Evolutionary conservation across 2,888 invertebrate genomes (phyloP).

Genomic region (Hanleya hanleyi): DNA sequence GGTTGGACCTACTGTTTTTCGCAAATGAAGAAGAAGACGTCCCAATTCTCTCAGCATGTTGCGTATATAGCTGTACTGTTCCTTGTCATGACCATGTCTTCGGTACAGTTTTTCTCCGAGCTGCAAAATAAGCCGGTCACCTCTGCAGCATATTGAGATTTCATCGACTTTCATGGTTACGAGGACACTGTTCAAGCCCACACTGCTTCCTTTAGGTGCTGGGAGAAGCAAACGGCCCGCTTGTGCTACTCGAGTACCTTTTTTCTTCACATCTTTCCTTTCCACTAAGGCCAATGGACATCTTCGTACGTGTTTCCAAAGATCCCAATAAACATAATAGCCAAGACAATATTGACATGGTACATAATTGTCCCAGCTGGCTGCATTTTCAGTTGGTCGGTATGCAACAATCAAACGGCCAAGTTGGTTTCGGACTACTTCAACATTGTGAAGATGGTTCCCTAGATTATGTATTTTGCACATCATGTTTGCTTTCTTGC

Average conservation of each 20-base stretch:
- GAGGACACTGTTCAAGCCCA: neutral
- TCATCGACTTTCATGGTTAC: conserved; percentile 13
- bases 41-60: conserved; percentile 20
- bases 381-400: neutral
- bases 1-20: neutral
- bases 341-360: conserved; percentile 1
- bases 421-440: neutral
- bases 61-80: conserved; percentile 8
- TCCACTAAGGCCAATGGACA: neutral
- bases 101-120: conserved; percentile 13
- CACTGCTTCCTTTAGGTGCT: neutral
- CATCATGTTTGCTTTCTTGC: neutral
- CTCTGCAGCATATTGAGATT: neutral
- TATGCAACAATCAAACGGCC: conserved; percentile 12
- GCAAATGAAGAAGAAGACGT: conserved; percentile 4
- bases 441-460: conserved; percentile 14
- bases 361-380: neutral
- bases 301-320: neutral
- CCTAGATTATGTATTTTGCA: conserved; percentile 8
- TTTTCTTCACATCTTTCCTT: neutral
- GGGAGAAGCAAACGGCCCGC: neutral
- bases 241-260: neutral
- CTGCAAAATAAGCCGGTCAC: conserved; percentile 15
- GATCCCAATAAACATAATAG: conserved; percentile 1
- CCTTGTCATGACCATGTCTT: conserved; percentile 16